These are phyloP conservation scores for Marcusenius ussheri DNA, from an alignment of 2,113 vertebrate genomes.

Conservation along the genomic window DNA sequence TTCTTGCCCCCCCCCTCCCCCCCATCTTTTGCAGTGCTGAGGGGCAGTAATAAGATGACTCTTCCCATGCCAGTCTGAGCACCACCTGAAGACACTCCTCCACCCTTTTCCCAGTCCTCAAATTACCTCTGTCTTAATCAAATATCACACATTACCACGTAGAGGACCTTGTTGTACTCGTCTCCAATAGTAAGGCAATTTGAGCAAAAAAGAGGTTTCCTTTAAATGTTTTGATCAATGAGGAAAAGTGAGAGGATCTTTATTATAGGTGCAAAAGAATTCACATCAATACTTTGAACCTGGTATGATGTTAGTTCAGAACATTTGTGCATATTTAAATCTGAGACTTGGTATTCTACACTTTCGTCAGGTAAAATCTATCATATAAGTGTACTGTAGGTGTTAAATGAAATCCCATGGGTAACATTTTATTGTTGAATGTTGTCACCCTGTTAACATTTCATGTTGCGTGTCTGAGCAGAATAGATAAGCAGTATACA, in stretches of 20 bases:
- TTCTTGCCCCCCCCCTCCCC: neutral
- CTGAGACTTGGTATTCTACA: neutral
- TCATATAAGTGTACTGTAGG: neutral
- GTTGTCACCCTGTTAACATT: neutral
- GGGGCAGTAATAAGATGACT: conserved; percentile 58
- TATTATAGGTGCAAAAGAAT: neutral
- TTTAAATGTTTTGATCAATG: neutral
- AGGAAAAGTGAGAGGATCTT: neutral
- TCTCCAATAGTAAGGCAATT: neutral
- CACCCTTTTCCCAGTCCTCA: neutral
- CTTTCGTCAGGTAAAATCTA: neutral
- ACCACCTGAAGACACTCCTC: neutral
- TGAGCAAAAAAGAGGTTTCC: too few relatives aligned
- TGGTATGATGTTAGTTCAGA: neutral
- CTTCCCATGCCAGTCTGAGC: conserved; percentile 63
- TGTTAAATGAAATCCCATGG: neutral
- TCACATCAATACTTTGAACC: neutral
- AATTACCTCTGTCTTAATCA: neutral
- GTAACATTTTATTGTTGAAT: neutral
- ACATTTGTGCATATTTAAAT: neutral
- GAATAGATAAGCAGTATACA: neutral
- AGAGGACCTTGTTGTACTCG: neutral
- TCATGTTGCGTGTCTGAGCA: neutral
- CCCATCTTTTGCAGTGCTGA: conserved; percentile 48
- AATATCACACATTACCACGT: neutral